These are phyloP conservation scores for Idaea biselata DNA, from an alignment of 2,888 invertebrate genomes.

Conservation along the genomic window DNA sequence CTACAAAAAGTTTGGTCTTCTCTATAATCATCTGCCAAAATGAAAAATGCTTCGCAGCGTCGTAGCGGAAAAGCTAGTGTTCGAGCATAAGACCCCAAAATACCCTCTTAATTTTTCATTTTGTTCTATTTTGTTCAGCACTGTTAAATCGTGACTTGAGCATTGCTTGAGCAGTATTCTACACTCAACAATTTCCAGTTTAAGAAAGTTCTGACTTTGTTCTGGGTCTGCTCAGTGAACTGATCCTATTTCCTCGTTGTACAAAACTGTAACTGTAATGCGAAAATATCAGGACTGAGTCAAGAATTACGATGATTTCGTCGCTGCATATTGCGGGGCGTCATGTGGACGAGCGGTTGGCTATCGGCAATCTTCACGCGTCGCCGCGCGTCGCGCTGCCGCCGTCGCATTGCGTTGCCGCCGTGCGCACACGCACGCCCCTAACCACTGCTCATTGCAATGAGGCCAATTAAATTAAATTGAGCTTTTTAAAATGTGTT, in stretches of 20 bases:
- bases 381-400: slow-evolving; percentile 46
- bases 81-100: too few species aligned
- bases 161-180: too few species aligned
- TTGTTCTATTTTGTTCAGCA: too few species aligned
- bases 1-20: too few species aligned
- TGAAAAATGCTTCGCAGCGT: too few species aligned
- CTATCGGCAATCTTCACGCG: slow-evolving; percentile 73
- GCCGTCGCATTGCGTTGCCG: slow-evolving; percentile 1
- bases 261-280: background rate
- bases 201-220: too few species aligned
- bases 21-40: too few species aligned
- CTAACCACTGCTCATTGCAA: slow-evolving; percentile 43
- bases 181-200: too few species aligned
- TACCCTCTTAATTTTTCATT: too few species aligned
- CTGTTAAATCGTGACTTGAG: too few species aligned
- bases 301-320: background rate
- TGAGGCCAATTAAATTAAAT: slow-evolving; percentile 35
- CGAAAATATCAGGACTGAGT: background rate
- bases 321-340: slow-evolving; percentile 28
- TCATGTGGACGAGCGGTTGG: slow-evolving; percentile 64
- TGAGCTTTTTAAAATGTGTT: slow-evolving; percentile 23
- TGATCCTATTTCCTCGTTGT: background rate
- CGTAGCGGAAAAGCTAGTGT: too few species aligned
- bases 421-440: slow-evolving; percentile 42
- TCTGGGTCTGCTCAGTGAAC: too few species aligned